Base-by-base conservation (phyloP, 2,888 invertebrate genomes). In the Phyllotreta striolata region DNA sequence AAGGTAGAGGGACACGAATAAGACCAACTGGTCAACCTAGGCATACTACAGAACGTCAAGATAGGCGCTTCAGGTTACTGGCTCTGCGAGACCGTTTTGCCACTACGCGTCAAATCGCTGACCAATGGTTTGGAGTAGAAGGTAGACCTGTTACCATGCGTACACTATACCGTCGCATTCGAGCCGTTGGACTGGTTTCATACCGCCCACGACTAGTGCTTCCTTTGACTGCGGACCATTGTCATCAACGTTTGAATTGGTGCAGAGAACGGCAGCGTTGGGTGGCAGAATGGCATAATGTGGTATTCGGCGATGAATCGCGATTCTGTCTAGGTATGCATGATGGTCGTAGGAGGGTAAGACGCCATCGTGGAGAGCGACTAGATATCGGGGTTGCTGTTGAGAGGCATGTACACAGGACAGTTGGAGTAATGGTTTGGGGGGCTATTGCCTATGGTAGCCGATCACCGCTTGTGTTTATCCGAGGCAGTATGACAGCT, bases 301-400 rank as follows among this genome's bases (percentile, higher is more conserved):
- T 34, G 38, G 38, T 38, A 9, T 54, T 54, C 10, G 39, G 54
- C n/a, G 35, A 54, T 38, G 54, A 54, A 54, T 37, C 54, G 39
- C 38, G 54, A 54, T 54, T 54, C 37, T 54, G 54, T 54, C 3
- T 24, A 9, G 54, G 54, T 6, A 54, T 54, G 54, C 6, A 54
- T 54, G 38, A 54, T 54, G 39, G 38, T 6, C 4, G 9, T 54
- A 3, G 39, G 39, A 54, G 38, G 6, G 38, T 35, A 4, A 35
- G 54, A 54, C 38, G 13, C 39, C 35, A 12, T 12, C 38, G 54
- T 35, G 54, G 54, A 12, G 38, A 52, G 12, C 10, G 46, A 46
- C 46, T 12, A 46, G 6, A 1, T 46, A n/a, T n/a, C n/a, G n/a
- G n/a, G n/a, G n/a, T 24, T 8, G 10, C 24, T 24, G 4, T 24